A percentile compares a stretch with the other conserved stretches of the same genome.
Conservation (phyloP, 2,113 vertebrate species). For the Channa maculata region DNA sequence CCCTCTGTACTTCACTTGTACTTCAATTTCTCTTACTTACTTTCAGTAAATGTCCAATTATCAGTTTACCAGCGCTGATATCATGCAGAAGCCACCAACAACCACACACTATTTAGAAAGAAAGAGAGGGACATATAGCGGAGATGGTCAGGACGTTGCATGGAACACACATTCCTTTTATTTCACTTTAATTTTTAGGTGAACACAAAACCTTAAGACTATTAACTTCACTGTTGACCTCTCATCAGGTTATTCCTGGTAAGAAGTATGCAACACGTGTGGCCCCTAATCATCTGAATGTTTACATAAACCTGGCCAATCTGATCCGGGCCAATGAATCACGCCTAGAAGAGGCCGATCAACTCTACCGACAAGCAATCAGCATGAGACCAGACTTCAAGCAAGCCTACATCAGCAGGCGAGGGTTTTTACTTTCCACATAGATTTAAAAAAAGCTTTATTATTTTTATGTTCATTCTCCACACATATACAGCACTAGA, state of each 20-base stretch:
- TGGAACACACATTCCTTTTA: neutral
- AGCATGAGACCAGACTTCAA: conserved; percentile 99
- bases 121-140: too few relatives aligned
- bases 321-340: conserved; percentile 95
- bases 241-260: conserved; percentile 92
- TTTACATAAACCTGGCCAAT: conserved; percentile 98
- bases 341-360: conserved; percentile 95
- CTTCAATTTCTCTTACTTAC: too few relatives aligned
- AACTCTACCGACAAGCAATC: conserved; percentile 97
- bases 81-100: too few relatives aligned
- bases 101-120: too few relatives aligned
- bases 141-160: neutral
- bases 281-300: conserved; percentile 97
- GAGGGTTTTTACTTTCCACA: conserved; percentile 21
- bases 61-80: too few relatives aligned
- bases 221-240: conserved; percentile 3
- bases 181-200: neutral
- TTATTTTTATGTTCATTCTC: neutral
- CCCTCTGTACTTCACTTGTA: too few relatives aligned
- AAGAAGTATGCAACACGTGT: conserved; percentile 98
- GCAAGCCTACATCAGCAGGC: conserved; percentile 99
- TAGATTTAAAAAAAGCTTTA: neutral
- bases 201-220: neutral
- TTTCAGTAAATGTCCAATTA: too few relatives aligned
- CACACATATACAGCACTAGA: neutral